A percentile compares a stretch with the other conserved stretches of the same genome.
Conservation (phyloP, 37 sponge, comb jelly and placozoan species). For the Agelas oroides region DNA sequence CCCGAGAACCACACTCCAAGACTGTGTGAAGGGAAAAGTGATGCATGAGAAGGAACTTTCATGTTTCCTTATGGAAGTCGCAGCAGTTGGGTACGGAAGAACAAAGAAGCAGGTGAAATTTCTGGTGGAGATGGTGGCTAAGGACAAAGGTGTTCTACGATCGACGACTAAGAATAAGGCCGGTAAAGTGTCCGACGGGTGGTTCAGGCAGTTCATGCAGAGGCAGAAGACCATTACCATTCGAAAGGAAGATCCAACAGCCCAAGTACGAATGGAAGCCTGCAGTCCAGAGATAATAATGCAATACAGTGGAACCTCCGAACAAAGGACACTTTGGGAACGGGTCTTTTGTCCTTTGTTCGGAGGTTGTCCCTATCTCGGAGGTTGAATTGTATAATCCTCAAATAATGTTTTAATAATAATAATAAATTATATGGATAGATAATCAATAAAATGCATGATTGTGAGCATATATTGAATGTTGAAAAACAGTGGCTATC, state of each 20-base stretch:
- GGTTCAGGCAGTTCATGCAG: conserved; percentile 4
- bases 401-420: no score
- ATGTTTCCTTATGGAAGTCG: not conserved
- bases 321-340: conserved; percentile 6
- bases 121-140: not conserved
- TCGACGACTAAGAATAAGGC: not conserved
- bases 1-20: no score
- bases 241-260: not conserved
- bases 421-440: not conserved
- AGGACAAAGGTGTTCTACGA: no score
- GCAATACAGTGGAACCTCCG: no score
- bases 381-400: not conserved
- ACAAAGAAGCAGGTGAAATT: not conserved
- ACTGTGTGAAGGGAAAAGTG: conserved; percentile 5
- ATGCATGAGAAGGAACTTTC: conserved; percentile 16
- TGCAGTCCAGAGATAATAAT: conserved; percentile 14
- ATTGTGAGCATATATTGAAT: no score
- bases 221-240: conserved; percentile 9
- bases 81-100: conserved; percentile 5
- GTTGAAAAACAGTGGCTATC: conserved; percentile 29
- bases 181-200: conserved; percentile 9
- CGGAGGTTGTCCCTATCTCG: conserved; percentile 16
- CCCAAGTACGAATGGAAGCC: conserved; percentile 28
- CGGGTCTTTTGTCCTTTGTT: conserved; percentile 5
- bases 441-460: no score